A percentile compares a stretch with the other conserved stretches of the same genome.
Evolutionary conservation across 2,113 vertebrate genomes (phyloP).

Genomic region (Bombycilla garrulus): DNA sequence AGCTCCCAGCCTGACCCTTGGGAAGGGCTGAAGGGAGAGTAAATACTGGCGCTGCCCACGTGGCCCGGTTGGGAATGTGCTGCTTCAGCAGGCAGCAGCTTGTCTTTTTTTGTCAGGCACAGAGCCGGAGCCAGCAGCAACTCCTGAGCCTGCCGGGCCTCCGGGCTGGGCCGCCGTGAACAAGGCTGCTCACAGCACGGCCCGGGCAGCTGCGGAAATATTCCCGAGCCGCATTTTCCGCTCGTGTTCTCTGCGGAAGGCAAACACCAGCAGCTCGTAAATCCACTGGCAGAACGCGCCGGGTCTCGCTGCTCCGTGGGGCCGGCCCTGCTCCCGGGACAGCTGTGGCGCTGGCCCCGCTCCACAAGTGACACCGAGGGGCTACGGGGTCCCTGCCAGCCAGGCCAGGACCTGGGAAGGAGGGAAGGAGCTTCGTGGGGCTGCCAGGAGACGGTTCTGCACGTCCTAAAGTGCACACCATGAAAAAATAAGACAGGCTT

Average conservation of each 20-base stretch:
- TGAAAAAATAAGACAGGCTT: not conserved
- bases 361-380: fast-evolving
- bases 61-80: conserved; percentile 33
- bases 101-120: not conserved
- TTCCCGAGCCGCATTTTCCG: conserved; percentile 36
- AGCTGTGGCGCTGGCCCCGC: not conserved
- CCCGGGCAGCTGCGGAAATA: conserved; percentile 38
- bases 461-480: not conserved
- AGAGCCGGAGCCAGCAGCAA: not conserved
- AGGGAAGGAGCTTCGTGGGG: not conserved
- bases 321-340: not conserved
- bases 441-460: not conserved
- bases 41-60: conserved; percentile 15
- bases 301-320: fast-evolving
- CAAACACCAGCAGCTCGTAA: conserved; percentile 39
- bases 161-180: not conserved
- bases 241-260: not conserved
- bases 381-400: not conserved
- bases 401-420: not conserved
- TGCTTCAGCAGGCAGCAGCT: conserved; percentile 61
- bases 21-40: conserved; percentile 18
- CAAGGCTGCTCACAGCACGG: conserved; percentile 45
- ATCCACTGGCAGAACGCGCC: not conserved
- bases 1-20: conserved; percentile 36
- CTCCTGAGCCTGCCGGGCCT: conserved; percentile 21